Evolutionary conservation across 2,797 vertebrate genomes (phyloP).

Genomic region (Sebastes taczanowskii): DNA sequence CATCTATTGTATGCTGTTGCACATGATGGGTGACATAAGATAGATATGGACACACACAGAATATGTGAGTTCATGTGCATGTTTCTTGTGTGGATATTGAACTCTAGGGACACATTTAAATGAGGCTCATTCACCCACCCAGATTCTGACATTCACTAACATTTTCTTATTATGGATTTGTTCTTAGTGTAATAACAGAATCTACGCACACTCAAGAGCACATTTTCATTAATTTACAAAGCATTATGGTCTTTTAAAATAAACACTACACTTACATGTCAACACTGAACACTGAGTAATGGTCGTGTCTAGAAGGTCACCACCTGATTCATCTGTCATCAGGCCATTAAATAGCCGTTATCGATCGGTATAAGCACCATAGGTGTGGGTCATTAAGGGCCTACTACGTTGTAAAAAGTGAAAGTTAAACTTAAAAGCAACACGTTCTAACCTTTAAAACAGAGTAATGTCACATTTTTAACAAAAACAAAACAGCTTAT

Average conservation of each 20-base stretch:
- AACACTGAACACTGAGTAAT: neutral
- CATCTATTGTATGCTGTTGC: neutral
- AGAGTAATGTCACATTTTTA: no score
- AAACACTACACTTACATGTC: no score
- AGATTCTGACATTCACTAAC: neutral
- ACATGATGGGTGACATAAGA: neutral
- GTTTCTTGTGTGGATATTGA: neutral
- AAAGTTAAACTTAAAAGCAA: no score
- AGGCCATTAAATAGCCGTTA: no score
- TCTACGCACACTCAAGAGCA: neutral
- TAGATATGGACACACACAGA: neutral
- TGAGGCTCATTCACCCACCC: neutral
- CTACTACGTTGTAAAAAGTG: no score
- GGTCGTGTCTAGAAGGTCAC: neutral
- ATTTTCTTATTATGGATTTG: neutral
- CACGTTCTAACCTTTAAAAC: no score
- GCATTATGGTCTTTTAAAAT: no score
- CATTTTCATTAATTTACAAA: neutral
- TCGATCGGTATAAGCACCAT: no score
- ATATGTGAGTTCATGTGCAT: neutral
- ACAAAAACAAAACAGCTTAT: no score
- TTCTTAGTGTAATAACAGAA: neutral
- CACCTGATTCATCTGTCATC: no score
- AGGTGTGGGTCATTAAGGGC: no score
- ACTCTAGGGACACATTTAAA: neutral